Evolutionary conservation across 53 echinoderm and acorn worm genomes (phyloP), one percentile per base, ranked within the genome.

Genomic region (Crossaster papposus): DNA sequence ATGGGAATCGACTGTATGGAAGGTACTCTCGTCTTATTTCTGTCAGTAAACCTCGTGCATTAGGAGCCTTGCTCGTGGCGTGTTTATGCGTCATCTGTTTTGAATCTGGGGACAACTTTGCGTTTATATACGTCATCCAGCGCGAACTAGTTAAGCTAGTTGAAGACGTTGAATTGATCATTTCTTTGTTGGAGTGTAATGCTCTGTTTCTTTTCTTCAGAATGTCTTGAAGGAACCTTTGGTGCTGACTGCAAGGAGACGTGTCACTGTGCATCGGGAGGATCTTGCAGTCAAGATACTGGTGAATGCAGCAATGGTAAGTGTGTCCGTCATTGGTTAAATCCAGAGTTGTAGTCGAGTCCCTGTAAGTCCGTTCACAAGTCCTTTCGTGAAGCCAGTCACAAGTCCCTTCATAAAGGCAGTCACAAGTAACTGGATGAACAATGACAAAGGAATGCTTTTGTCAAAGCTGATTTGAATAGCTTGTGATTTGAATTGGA

Each of bases 211-310:
- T 44, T 0, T 44, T 44, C 44, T 44, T 68, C 64, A 95, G 93
- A 82, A 64, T 95, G 95, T 72, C 80, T 36, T 14, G 80, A 87
- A 13, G 95, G 92, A 14, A 71, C 36, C 11, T 95, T 64, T 73
- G 95, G 95, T 10, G 95, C 95, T 9, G 92, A 91, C 22, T 95
- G 95, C 72, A 81, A 85, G 79, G 93, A 95, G 65, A 74, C 88
- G 14, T 95, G 95, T 51, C 93, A 90, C 38, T 95, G 95, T 75
- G 37, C 81, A 8, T 73, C 90, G 4, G 92, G 92, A 30, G 38
- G 12, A 29, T 14, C 71, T 10, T 95, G 95, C 63, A 81, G 85
- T 44, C 31, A 82, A 28, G 93, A 88, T 68, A 95, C 95, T 1
- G 95, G 95, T 23, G 90, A 31, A 17, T 95, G 95, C 53, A 84